Evolutionary conservation across 2,888 invertebrate species (phyloP).

Genomic region (Drymonia ruficornis): DNA sequence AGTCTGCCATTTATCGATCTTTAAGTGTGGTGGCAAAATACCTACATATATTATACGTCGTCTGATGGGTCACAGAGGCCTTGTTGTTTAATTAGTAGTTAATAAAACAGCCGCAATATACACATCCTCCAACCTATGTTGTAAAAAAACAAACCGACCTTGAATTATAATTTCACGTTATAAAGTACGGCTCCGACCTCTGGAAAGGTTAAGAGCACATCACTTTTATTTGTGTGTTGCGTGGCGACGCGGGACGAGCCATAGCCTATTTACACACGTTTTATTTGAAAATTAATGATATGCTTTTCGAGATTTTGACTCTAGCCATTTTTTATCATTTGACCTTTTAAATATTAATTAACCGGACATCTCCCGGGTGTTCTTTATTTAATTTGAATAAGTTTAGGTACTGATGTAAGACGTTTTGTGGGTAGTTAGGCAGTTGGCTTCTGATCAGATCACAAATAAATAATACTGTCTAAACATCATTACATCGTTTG

Average conservation of each 20-base stretch:
- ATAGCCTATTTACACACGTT: slow-evolving; percentile 40
- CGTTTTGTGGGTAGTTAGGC: background rate
- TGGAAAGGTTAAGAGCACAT: slow-evolving; percentile 79
- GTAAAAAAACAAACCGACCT: slow-evolving; percentile 62
- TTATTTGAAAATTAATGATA: slow-evolving; percentile 42
- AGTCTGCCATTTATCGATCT: no score
- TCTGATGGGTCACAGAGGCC: slow-evolving; percentile 24
- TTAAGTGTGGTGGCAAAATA: background rate
- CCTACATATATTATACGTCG: background rate
- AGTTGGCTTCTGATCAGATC: no score
- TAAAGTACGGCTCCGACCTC: slow-evolving; percentile 66
- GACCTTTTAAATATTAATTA: slow-evolving; percentile 44
- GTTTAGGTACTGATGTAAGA: background rate
- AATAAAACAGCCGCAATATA: slow-evolving; percentile 45
- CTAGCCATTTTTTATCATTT: slow-evolving; percentile 36
- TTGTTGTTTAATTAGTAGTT: slow-evolving; percentile 51
- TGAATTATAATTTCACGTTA: slow-evolving; percentile 76
- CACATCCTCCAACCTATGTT: slow-evolving; percentile 37
- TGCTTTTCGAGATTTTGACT: slow-evolving; percentile 18
- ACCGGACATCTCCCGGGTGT: slow-evolving; percentile 22
- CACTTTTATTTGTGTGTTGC: slow-evolving; percentile 72
- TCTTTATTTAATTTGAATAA: slow-evolving; percentile 17
- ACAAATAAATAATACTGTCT: no score
- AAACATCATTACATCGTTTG: no score
- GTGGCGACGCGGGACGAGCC: slow-evolving; percentile 59